Percentiles rank a stretch among this genome's conserved stretches.
phyloP scores from a whole-genome alignment of 2,888 invertebrate genomes.

The Pterobdella sp. region DNA sequence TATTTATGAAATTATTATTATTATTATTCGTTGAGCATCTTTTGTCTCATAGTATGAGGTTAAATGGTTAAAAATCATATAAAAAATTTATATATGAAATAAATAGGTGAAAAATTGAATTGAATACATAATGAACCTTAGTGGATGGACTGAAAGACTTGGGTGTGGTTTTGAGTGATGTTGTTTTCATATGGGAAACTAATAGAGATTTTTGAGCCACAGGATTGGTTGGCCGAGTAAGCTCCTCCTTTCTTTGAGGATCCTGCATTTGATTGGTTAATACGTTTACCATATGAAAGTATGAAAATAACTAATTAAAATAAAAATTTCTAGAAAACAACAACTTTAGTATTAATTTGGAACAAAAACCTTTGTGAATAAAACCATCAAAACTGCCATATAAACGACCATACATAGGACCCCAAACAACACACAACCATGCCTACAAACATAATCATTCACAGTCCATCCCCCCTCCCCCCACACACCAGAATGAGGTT shows the following conservation, averaged over 20 bases:
- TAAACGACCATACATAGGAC: background rate
- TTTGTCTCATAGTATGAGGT: no score
- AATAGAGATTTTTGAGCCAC: slow-evolving; percentile 59
- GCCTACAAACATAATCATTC: no score
- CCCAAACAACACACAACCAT: background rate
- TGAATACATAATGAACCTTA: background rate
- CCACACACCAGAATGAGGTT: slow-evolving; percentile 51
- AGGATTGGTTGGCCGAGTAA: slow-evolving; percentile 60
- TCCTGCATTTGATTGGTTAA: slow-evolving; percentile 48
- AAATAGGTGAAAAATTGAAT: background rate
- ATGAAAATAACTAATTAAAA: no score
- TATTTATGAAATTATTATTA: no score
- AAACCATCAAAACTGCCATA: background rate
- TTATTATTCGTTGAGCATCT: background rate
- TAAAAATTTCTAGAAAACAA: no score
- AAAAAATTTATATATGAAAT: background rate
- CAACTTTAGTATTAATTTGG: no score
- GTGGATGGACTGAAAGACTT: no score
- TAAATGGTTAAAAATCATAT: background rate
- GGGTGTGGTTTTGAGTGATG: background rate
- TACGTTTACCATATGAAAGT: background rate
- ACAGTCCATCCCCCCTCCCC: slow-evolving; percentile 9
- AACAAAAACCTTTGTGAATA: no score
- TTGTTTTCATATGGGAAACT: slow-evolving; percentile 31
- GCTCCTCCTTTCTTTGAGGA: slow-evolving; percentile 60